Percentiles rank a stretch among this genome's conserved stretches.
Conservation (phyloP, 2,113 vertebrate species). For the Recurvirostra avosetta region DNA sequence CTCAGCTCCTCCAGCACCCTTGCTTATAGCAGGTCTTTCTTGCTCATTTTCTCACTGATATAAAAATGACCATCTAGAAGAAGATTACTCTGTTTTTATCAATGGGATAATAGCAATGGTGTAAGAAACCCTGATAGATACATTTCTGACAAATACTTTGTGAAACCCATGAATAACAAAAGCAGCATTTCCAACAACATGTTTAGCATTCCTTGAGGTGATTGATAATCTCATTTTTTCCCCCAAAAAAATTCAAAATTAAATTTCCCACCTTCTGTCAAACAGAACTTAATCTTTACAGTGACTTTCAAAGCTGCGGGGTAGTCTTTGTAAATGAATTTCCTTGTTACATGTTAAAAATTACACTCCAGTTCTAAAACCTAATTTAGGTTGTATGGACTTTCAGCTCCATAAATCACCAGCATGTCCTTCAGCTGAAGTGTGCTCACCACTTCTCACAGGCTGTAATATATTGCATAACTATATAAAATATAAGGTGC, state of each 20-base stretch:
- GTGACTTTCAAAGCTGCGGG: conserved; percentile 45
- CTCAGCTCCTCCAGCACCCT: neutral
- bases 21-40: neutral
- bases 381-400: conserved; percentile 36
- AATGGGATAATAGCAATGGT: neutral
- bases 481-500: conserved; percentile 30
- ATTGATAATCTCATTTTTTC: neutral
- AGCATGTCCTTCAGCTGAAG: conserved; percentile 32
- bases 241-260: neutral
- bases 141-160: neutral
- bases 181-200: neutral
- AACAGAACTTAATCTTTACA: conserved; percentile 29
- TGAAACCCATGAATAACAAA: neutral
- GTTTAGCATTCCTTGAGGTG: neutral
- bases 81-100: neutral
- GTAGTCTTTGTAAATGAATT: conserved; percentile 55
- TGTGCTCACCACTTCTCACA: neutral
- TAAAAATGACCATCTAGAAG: neutral
- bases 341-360: conserved; percentile 62
- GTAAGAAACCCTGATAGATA: neutral
- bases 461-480: conserved; percentile 1
- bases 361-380: conserved; percentile 40
- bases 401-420: conserved; percentile 53
- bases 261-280: conserved; percentile 14
- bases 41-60: neutral